Evolutionary conservation across 2,888 invertebrate genomes (phyloP).

Genomic region (Aethes cnicana): DNA sequence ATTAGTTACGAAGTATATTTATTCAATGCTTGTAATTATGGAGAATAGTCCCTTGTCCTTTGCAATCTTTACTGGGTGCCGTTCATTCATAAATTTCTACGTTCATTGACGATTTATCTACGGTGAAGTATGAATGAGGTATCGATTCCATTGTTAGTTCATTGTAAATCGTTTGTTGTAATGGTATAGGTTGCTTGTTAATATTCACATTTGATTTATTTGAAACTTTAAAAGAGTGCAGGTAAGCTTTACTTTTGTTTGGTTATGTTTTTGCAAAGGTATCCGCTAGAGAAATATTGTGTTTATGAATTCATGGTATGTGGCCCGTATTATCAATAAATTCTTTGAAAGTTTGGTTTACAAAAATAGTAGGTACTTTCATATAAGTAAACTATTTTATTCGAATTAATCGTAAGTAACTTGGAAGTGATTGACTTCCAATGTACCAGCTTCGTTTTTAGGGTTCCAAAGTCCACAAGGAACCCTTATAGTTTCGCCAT

Average conservation of each 20-base stretch:
- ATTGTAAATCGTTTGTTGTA: constrained; percentile 25
- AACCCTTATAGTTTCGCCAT: too few species aligned
- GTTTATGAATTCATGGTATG: constrained; percentile 12
- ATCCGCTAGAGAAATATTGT: not conserved
- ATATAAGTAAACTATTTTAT: too few species aligned
- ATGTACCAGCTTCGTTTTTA: too few species aligned
- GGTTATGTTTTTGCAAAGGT: not conserved
- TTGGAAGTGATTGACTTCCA: too few species aligned
- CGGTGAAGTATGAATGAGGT: constrained; percentile 57
- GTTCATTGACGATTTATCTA: constrained; percentile 63
- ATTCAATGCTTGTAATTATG: too few species aligned
- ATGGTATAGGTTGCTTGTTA: constrained; percentile 10
- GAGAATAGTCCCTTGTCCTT: too few species aligned
- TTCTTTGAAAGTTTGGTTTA: too few species aligned
- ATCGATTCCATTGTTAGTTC: constrained; percentile 47
- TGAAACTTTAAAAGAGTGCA: not conserved
- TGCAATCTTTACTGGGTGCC: too few species aligned
- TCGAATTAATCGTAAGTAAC: too few species aligned
- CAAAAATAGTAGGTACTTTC: not conserved
- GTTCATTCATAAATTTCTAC: constrained; percentile 56
- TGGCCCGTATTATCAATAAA: too few species aligned
- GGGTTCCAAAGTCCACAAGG: too few species aligned
- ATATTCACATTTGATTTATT: not conserved
- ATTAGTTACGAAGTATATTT: too few species aligned
- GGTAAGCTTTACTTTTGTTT: constrained; percentile 7